Evolutionary conservation across 2,113 vertebrate species (phyloP).

Genomic region (Eira barbara): DNA sequence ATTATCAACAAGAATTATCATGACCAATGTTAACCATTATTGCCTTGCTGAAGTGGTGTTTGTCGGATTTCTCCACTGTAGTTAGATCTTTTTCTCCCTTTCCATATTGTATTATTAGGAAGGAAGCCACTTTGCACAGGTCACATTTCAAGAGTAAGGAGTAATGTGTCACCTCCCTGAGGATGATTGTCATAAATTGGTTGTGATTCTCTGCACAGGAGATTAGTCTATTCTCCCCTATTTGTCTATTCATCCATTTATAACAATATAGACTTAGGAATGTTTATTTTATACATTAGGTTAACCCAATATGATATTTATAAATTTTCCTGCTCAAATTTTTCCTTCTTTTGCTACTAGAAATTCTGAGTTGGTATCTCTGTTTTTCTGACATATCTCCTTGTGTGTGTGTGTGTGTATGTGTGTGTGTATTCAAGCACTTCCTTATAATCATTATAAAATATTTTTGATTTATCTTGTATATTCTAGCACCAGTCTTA

Average conservation of each 20-base stretch:
- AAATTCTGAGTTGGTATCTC: neutral
- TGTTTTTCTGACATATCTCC: neutral
- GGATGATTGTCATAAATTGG: neutral
- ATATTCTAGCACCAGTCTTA: neutral
- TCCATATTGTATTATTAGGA: neutral
- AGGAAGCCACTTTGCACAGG: neutral
- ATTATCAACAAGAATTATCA: neutral
- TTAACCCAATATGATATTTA: neutral
- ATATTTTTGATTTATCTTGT: neutral
- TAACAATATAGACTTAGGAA: neutral
- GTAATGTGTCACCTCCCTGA: neutral
- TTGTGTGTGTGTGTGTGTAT: neutral
- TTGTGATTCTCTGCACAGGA: neutral
- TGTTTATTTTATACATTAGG: neutral
- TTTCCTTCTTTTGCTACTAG: neutral
- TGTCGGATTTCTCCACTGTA: neutral
- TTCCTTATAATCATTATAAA: neutral
- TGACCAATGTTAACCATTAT: neutral
- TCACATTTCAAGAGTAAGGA: neutral
- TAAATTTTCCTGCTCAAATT: neutral
- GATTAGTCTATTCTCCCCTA: neutral
- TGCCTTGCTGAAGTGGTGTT: neutral
- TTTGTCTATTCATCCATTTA: neutral
- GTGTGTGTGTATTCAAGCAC: neutral
- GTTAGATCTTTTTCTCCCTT: neutral